Evolutionary conservation across 1,140 invertebrate genomes (phyloP), one percentile per base, ranked within the genome.

Genomic region (Copidosoma floridanum): DNA sequence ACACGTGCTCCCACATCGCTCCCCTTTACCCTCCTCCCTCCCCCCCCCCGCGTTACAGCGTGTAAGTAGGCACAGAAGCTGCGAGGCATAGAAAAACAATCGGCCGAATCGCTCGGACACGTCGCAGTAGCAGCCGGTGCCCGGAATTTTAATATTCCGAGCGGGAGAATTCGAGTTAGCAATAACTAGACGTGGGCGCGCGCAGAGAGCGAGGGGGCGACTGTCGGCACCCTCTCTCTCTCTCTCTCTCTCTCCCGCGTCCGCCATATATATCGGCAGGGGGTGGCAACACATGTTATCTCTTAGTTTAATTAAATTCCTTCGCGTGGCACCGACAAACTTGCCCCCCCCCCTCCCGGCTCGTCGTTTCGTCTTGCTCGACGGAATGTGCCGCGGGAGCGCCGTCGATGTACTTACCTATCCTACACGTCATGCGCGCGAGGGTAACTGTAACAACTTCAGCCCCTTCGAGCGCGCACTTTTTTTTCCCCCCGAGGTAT

Each of bases 271-370:
- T 64, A 65, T 65, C 63, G 68, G 67, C 68, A 57, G 58, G 66
- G n/a, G 67, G 57, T 62, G 73, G 77, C 67, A 81, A 81, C 79
- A 81, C 80, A 81, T 81, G 79, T 81, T 81, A 81, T 81, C 78
- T 81, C 77, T 81, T 78, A 78, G 75, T 79, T 81, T 81, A 81
- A 81, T 81, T 80, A 81, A 81, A 81, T 81, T 80, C 79, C 78
- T 75, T 32, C 26, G 38, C 16, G 54, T 47, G 40, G 52, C 8
- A 29, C 14, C 7, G 5, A 8, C 14, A 43, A 10, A 55, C 46
- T 52, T 16, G 43, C 65, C 64, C 67, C 70, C 72, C 72, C 68
- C 62, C 54, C 68, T 48, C 46, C 29, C n/a, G n/a, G 24, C n/a
- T n/a, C n/a, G n/a, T n/a, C n/a, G n/a, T n/a, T n/a, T n/a, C n/a